Base-by-base conservation (phyloP, 2,113 vertebrate species). In the Nothocercus nigrocapillus region DNA sequence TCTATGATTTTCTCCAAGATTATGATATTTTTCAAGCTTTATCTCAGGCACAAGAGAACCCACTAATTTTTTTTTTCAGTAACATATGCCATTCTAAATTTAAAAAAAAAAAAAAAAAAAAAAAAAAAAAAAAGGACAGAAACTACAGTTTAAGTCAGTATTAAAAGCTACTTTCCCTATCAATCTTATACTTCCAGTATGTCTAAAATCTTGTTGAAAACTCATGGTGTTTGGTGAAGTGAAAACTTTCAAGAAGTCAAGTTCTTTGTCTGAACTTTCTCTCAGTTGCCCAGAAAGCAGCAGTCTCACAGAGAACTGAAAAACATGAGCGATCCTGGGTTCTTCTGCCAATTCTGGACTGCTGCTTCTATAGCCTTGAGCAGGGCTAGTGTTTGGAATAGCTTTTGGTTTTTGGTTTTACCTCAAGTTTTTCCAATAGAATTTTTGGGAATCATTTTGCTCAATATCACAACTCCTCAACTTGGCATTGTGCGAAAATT, bases 231-330 rank as follows among this genome's bases (percentile, higher is more conserved):
- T 78, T 11, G 92, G 28, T 88, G 22, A 82, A 72, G 21, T 38
- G 19, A 90, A 82, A 64, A 15, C 12, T 1, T 36, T 3, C 0
- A 0, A 80, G 61, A 83, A 62, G 11, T 21, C 1, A 18, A 74
- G 62, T 49, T 13, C 12, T 88, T 77, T 34, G 74, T 24, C 64
- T 21, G 58, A 86, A 38, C 28, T 49, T 36, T 49, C 0, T 68
- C 14, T 32, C 38, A 76, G 20, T 19, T 54, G 24, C 63, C 83
- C 59, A 40, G 42, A 85, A 34, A 69, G 4, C 47, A 88, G 40
- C 38, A 88, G 73, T 6, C 61, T 82, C 2, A 2, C 2, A 0
- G 1, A 69, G 16, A 82, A 40, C 15, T 24, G 36, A 77, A 78
- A 67, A 30, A 3, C 4, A 2, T 7, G 47, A 19, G 44, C 49